Base-by-base conservation (phyloP, 2,113 vertebrate genomes). In the Grammatotria lemairii region DNA sequence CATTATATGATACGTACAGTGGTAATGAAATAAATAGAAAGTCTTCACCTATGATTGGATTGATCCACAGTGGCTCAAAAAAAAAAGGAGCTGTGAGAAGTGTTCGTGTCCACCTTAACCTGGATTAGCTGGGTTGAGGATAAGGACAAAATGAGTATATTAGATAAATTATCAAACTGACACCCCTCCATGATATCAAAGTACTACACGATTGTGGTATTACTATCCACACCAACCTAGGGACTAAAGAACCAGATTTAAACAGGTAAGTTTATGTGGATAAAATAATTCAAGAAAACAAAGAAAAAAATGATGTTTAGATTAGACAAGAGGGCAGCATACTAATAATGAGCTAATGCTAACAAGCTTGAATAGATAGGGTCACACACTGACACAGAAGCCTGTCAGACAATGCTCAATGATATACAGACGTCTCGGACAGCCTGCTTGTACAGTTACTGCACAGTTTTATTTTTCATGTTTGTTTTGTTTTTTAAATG, bases 1-100 rank as follows among this genome's bases (percentile, higher is more conserved):
- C 7, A 42, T 70, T 6, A 42, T 23, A 70, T 42, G 19, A 68
- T 13, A 4, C 1, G 1, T 70, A 70, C 35, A 73, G 0, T 23
- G n/a, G 40, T 16, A 70, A 68, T 68, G 3, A 13, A 68, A 21
- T 68, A 40, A 21, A 21, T 40, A 21, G 57, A 68, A 5, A 2
- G 35, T 21, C 13, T 45, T 73, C 65, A 10, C 21, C 38, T 73
- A 17, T 42, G 65, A 70, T 14, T 45, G 65, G 65, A 16, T 73
- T 68, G 33, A 68, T 68, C 8, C 8, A 26, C 0, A 26, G 21
- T 42, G 38, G 65, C 38, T 42, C 38, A 23, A 63, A 16, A 10
- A 58, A 60, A 33, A 17, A 49, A 8, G 47, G 28, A 33, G 28
- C 16, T 4, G 28, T 63, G 58, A 60, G 8, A 33, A 70, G n/a